Evolutionary conservation across 2,888 invertebrate genomes (phyloP).

Genomic region (Apamea monoglypha): DNA sequence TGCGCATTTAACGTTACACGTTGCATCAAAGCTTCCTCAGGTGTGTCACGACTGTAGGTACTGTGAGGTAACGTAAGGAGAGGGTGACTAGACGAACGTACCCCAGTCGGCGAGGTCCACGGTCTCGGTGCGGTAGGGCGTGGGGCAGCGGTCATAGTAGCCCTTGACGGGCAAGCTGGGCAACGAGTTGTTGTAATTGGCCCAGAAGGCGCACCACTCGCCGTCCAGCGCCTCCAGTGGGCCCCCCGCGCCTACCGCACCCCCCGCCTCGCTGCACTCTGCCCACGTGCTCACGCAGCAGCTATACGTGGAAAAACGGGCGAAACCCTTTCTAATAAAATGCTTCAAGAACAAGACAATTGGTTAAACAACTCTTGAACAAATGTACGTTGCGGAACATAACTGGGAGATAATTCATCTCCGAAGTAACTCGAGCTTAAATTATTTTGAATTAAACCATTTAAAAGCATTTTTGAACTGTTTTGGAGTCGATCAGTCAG

Average conservation of each 20-base stretch:
- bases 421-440: no score
- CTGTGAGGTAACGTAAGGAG: no score
- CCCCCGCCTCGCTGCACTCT: slow-evolving; percentile 74
- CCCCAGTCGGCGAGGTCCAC: slow-evolving; percentile 79
- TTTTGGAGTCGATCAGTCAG: no score
- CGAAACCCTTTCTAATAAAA: background rate
- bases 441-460: no score
- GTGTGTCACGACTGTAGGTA: no score
- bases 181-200: slow-evolving; percentile 83
- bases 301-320: slow-evolving; percentile 61
- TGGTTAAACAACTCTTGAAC: background rate
- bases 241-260: background rate
- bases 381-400: background rate
- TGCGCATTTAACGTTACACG: no score
- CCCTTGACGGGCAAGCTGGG: slow-evolving; percentile 76
- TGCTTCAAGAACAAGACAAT: background rate
- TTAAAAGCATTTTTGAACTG: no score
- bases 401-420: no score
- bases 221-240: slow-evolving; percentile 64
- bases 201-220: slow-evolving; percentile 87
- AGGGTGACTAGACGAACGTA: background rate
- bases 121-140: slow-evolving; percentile 83
- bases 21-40: no score
- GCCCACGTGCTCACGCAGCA: slow-evolving; percentile 81
- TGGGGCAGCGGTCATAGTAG: slow-evolving; percentile 87